phyloP scores from a whole-genome alignment of 2,113 vertebrate genomes.

The Martes martes region DNA sequence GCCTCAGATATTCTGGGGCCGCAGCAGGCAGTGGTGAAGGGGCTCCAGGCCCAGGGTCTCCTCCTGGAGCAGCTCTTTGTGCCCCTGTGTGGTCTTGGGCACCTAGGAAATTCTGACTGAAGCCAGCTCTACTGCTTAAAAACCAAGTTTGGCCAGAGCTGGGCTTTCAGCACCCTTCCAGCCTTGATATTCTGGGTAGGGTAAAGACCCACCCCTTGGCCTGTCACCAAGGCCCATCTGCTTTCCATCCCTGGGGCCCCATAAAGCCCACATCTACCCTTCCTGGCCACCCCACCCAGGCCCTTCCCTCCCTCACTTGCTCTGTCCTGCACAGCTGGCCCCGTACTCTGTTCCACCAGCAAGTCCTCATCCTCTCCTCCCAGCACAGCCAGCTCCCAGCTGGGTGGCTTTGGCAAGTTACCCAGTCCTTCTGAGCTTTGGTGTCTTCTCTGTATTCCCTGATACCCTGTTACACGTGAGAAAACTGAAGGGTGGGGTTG shows the following conservation, averaged over 20 bases:
- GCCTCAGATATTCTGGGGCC: background rate
- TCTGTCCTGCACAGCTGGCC: background rate
- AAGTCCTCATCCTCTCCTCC: background rate
- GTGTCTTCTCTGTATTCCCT: background rate
- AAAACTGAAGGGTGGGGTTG: background rate
- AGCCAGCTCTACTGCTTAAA: background rate
- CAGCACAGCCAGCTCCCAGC: background rate
- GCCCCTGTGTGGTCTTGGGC: rapidly evolving
- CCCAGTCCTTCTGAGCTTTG: background rate
- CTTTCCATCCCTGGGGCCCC: background rate
- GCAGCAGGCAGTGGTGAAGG: background rate
- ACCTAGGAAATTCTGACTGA: background rate
- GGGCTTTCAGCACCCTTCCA: background rate
- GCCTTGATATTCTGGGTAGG: background rate
- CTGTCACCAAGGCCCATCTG: background rate
- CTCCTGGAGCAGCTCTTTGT: background rate
- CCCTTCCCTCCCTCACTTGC: background rate
- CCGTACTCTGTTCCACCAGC: background rate
- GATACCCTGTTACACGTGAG: background rate
- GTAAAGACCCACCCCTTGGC: background rate
- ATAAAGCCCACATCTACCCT: background rate
- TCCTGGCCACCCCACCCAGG: background rate
- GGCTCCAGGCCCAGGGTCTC: background rate
- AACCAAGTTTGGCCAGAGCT: background rate
- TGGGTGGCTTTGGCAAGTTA: background rate